These are phyloP conservation scores for Novumbra hubbsi DNA, from an alignment of 2,797 vertebrate genomes.

Conservation along the genomic window DNA sequence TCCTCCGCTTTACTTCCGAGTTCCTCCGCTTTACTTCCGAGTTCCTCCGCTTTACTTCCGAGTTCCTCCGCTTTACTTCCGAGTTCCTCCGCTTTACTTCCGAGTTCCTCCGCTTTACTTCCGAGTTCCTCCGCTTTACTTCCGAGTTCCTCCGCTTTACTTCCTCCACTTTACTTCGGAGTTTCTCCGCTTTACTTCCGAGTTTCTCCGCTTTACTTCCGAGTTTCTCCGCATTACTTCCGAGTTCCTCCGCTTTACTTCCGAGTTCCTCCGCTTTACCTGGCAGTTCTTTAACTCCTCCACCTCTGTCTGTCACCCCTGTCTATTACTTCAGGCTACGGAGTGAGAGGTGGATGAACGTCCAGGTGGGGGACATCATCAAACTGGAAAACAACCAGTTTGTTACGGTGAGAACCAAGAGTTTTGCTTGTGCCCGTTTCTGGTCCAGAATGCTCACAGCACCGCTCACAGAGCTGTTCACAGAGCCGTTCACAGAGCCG, in stretches of 20 bases:
- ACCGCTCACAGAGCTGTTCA: too few relatives aligned
- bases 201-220: constrained; percentile 57
- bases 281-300: too few relatives aligned
- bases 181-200: constrained; percentile 54
- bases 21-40: constrained; percentile 49
- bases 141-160: constrained; percentile 61
- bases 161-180: too few relatives aligned
- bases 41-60: constrained; percentile 54
- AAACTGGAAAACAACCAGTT: constrained; percentile 92
- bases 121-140: constrained; percentile 60
- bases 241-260: constrained; percentile 60
- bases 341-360: constrained; percentile 91
- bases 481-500: too few relatives aligned
- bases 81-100: constrained; percentile 60
- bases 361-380: constrained; percentile 95
- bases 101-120: constrained; percentile 60
- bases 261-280: constrained; percentile 60
- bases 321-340: constrained; percentile 71
- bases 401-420: constrained; percentile 82
- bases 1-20: constrained; percentile 56
- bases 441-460: too few relatives aligned
- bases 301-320: constrained; percentile 6
- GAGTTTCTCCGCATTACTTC: constrained; percentile 60
- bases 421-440: background rate
- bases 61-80: constrained; percentile 57